Evolutionary conservation across 1,140 invertebrate genomes (phyloP).

Genomic region (Plutomurus gul): DNA sequence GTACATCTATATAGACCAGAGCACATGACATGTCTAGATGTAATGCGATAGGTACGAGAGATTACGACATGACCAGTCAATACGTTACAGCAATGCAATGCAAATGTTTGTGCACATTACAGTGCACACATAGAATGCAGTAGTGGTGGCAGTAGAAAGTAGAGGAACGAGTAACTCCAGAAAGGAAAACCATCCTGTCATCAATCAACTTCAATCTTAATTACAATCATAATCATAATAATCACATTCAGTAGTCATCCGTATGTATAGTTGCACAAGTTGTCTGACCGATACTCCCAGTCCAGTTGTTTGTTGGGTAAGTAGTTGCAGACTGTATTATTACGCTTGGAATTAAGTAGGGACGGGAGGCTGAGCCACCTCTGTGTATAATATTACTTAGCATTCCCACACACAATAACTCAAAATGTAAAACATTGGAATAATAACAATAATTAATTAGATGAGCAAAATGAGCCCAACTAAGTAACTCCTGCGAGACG

Average conservation of each 20-base stretch:
- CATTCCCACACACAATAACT: slow-evolving; percentile 26
- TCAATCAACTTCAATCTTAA: slow-evolving; percentile 46
- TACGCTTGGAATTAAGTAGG: not conserved
- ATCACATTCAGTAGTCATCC: slow-evolving; percentile 25
- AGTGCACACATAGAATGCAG: too few relatives aligned
- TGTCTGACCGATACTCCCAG: not conserved
- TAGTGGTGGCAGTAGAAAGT: too few relatives aligned
- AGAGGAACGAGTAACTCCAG: too few relatives aligned
- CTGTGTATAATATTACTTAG: not conserved
- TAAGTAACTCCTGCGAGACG: not conserved
- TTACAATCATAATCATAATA: slow-evolving; percentile 35
- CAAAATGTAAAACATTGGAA: slow-evolving; percentile 25
- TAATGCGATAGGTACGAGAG: too few relatives aligned
- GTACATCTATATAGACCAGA: too few relatives aligned
- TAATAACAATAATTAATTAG: slow-evolving; percentile 27
- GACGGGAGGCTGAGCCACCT: not conserved
- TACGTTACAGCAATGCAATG: too few relatives aligned
- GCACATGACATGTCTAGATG: too few relatives aligned
- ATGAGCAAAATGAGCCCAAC: not conserved
- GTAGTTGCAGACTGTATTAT: not conserved
- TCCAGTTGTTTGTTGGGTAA: not conserved
- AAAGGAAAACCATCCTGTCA: slow-evolving; percentile 39
- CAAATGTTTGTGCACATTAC: too few relatives aligned
- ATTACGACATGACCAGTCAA: too few relatives aligned
- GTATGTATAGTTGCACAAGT: not conserved